Base-by-base conservation (phyloP, 2,888 invertebrate genomes). In the Drosophila lutescens region DNA sequence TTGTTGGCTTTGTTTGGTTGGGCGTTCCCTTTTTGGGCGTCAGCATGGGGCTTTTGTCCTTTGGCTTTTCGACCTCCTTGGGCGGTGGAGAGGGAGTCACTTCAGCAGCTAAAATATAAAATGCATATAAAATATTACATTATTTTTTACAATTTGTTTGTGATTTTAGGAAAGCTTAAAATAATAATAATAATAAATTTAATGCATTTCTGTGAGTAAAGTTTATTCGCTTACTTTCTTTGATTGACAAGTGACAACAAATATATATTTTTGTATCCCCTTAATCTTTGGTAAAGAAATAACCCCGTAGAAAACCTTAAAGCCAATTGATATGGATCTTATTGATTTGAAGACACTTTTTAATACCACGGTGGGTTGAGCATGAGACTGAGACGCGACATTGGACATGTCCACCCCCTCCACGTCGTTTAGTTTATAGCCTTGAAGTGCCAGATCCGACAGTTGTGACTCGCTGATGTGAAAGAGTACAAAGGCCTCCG, bases 361-460 rank as follows among this genome's bases (percentile, higher is more conserved):
- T 49, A 84, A 55, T 81, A 84, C 59, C 77, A 80, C 4, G 55
- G 15, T 26, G 84, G 80, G 61, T 84, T 84, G 2, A 83, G 78
- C 57, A 84, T 56, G 1, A 61, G 32, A 26, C 63, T 77, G 0
- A 83, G 40, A n/a, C 56, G n/a, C n/a, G 10, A 63, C 58, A 40
- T 84, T 83, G 6, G 41, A 51, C 17, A 84, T 63, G 36, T 71
- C 80, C 26, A 7, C 47, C 2, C 6, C 32, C 1, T 59, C 20
- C 6, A 68, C 63, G 20, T 62, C 60, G 15, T 26, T 55, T 13
- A 83, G 53, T 9, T 26, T 41, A 17, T 84, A 84, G 10, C 80
- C 83, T 12, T 55, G 56, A 0, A 10, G 32, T 10, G 13, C 32
- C 0, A 83, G 60, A 2, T 59, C 58, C 2, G 23, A 9, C 15